These are phyloP conservation scores for Reticulitermes speratus DNA, from an alignment of 1,140 invertebrate species.

Conservation along the genomic window DNA sequence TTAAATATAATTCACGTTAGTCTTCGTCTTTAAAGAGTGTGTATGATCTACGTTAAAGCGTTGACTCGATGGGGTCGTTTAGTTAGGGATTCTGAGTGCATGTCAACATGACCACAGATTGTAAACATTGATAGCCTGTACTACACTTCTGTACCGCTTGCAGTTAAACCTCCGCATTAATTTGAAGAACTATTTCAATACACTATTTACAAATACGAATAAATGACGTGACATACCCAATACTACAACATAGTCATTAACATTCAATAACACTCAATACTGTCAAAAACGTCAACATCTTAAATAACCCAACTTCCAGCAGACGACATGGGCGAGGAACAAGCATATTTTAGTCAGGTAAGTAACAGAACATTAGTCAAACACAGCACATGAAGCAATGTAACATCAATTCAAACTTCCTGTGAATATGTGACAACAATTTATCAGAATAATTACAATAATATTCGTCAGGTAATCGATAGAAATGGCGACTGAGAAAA, in stretches of 20 bases:
- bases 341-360: background rate
- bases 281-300: slow-evolving; percentile 17
- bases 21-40: too few relatives aligned
- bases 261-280: background rate
- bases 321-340: slow-evolving; percentile 3
- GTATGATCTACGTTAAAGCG: too few relatives aligned
- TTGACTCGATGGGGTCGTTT: too few relatives aligned
- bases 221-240: background rate
- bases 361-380: background rate
- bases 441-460: slow-evolving; percentile 21
- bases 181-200: background rate
- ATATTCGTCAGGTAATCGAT: slow-evolving; percentile 45
- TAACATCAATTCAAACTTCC: background rate
- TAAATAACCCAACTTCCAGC: slow-evolving; percentile 10
- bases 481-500: slow-evolving; percentile 52
- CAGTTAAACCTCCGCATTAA: background rate
- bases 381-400: background rate
- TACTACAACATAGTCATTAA: background rate
- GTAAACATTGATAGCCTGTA: background rate
- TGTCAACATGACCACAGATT: background rate
- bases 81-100: background rate
- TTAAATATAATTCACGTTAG: too few relatives aligned
- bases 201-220: background rate
- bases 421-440: background rate
- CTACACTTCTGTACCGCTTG: background rate